Evolutionary conservation across 2,113 vertebrate species (phyloP), one percentile per base, ranked within the genome.

Genomic region (Telmatochromis sp.): DNA sequence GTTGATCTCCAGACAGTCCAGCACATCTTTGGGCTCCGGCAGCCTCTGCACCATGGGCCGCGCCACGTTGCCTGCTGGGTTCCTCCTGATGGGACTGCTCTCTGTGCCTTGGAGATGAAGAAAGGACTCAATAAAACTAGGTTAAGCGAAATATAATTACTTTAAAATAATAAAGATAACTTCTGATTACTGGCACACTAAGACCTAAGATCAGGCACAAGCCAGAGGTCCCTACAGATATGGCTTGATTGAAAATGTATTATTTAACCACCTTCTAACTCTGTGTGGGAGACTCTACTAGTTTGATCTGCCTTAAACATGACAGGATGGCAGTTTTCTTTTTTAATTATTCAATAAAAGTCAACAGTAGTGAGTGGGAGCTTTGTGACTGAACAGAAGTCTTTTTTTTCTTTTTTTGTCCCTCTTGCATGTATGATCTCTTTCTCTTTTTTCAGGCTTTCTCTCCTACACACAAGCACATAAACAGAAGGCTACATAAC

Each of bases 1-100:
- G 53, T 95, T 96, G n/a, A 99, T 97, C 95, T 98, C 97, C 94
- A 99, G 96, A 92, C 98, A 99, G 92, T 97, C 96, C 89, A 97
- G 86, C 19, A 99, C 96, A 80, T 99, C 98, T 91, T 97, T 95
- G 2, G 97, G 97, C n/a, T 97, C 94, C 3, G 98, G 98, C 21
- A 99, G 97, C 71, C 96, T 97, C 92, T 99, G 98, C 81, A 99
- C 97, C 97, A 98, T 97, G 26, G 98, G 98, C 9, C 98, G 96
- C 1, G 96, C 98, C 89, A 97, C 94, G 33, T 99, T 99, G 57
- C 98, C 98, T 2, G 97, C 98, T 45, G 98, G 98, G 89, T 99
- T 99, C 90, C 98, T 97, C 91, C 95, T 93, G 82, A 99, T 99
- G 12, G 98, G 97, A 55, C 96, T 97, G 47, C 96, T 96, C 71